Base-by-base conservation (phyloP, 2,797 vertebrate species). In the Sandelia bainsii region DNA sequence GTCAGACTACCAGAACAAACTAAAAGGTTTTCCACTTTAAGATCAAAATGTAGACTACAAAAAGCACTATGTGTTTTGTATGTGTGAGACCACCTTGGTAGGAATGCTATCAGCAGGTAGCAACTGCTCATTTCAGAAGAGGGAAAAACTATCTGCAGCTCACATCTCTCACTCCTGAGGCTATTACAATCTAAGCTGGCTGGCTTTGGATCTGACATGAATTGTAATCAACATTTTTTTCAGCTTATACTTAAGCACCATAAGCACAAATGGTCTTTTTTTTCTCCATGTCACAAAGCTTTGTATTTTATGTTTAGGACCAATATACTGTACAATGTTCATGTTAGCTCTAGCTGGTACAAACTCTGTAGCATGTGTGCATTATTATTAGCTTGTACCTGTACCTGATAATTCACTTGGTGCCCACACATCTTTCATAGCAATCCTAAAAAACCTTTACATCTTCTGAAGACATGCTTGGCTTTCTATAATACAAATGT, bases 101-200 rank as follows among this genome's bases (percentile, higher is more conserved):
- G 53, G 72, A 72, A 72, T 20, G 50, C 49, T 45, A 62, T 62
- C 46, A 65, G 69, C 20, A 48, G 23, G 64, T 34, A 52, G 52
- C 57, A 72, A 40, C 22, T 42, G 20, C 6, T 73, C 23, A 53
- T 62, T 52, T 68, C 61, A 42, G 34, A 46, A 4, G 8, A 4
- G 3, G 27, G 22, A n/a, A 22, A 62, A 62, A 17, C 34, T 72
- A 77, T 80, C 67, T 62, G 66, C 25, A 32, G 66, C 66, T 69
- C 60, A 65, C 29, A 82, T 77, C 73, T 77, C 62, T 80, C 70
- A 85, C 75, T 77, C 74, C 71, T 62, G 42, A 72, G 68, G 57
- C 74, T 72, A 69, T 72, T 62, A 58, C 50, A 58, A 9, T 34
- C 44, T 39, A 27, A 75, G 50, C 22, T 19, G 29, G 50, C 40